Evolutionary conservation across 2,888 invertebrate species (phyloP), one percentile per base, ranked within the genome.

Genomic region (Pandemis heparana): DNA sequence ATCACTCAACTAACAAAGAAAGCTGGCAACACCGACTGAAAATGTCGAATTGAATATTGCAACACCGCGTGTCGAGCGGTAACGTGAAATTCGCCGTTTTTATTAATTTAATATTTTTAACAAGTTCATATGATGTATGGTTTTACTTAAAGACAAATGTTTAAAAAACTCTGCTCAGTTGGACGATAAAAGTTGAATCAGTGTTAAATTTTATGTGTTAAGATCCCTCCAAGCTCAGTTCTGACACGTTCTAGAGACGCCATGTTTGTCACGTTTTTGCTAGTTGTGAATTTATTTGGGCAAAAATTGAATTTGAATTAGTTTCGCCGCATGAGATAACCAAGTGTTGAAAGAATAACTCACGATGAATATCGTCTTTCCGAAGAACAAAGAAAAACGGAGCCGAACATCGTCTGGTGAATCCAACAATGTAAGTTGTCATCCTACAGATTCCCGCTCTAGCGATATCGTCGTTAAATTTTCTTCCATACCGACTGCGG

Each of bases 211-310:
- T 61, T 38, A 65, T 39, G 56, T 56, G 70, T 74, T 65, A 74
- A 69, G n/a, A 74, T 80, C 81, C 80, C 78, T 79, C 79, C 75
- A 78, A 82, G 79, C 81, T 76, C 80, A 41, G 56, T 69, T 73
- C 81, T 88, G 89, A 88, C 88, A 87, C 82, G 83, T 85, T 84
- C 79, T 77, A 78, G 70, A 79, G 91, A 91, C 92, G 92, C 92
- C 92, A 93, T 93, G 87, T 92, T 92, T 89, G 92, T 93, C 92
- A 92, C 92, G 92, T 92, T 93, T 93, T 92, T 89, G 85, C 87
- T 82, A 88, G 85, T 89, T 84, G 85, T 87, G 87, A 87, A 86
- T 87, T 85, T 79, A 85, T 85, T 85, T 85, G 83, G 81, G 76
- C 79, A 84, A 84, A 86, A 85, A 82, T 81, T 83, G 59, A 62